Conservation (phyloP, 2,113 vertebrate species). For the Corythoichthys haematopterus region DNA sequence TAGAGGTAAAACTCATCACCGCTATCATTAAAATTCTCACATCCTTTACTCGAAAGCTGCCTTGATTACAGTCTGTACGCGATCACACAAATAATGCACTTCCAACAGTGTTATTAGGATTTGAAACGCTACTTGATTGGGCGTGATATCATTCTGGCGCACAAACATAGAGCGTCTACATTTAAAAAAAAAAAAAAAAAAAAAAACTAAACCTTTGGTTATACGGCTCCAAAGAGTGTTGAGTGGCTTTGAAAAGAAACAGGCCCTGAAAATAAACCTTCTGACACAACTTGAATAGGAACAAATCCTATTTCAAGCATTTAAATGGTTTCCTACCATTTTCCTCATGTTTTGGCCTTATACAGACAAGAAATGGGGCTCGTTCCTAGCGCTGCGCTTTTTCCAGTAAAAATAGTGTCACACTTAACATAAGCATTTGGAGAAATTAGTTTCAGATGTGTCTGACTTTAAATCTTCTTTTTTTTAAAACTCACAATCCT, state of each 20-base stretch:
- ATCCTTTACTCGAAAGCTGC: slow-evolving; percentile 45
- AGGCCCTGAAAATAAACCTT: slow-evolving; percentile 49
- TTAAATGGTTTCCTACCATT: slow-evolving; percentile 68
- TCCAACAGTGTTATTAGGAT: slow-evolving; percentile 75
- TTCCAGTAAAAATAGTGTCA: slow-evolving; percentile 75
- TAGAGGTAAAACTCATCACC: slow-evolving; percentile 49
- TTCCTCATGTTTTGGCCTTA: slow-evolving; percentile 72
- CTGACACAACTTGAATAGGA: slow-evolving; percentile 60
- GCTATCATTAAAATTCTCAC: slow-evolving; percentile 55
- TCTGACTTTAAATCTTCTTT: slow-evolving; percentile 48
- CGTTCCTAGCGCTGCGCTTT: slow-evolving; percentile 59
- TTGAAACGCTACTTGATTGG: slow-evolving; percentile 76
- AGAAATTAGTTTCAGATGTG: slow-evolving; percentile 70
- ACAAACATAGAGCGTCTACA: slow-evolving; percentile 67
- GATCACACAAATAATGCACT: slow-evolving; percentile 73
- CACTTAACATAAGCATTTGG: slow-evolving; percentile 68
- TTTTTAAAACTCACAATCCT: slow-evolving; percentile 38
- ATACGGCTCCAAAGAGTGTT: neutral
- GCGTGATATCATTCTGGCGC: slow-evolving; percentile 71
- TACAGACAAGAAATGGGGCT: slow-evolving; percentile 65
- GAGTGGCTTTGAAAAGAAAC: slow-evolving; percentile 59
- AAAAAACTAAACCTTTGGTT: slow-evolving; percentile 57
- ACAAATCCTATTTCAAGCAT: slow-evolving; percentile 47
- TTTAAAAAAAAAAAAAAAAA: slow-evolving; percentile 64
- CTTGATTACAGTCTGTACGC: slow-evolving; percentile 71